A percentile compares a stretch with the other conserved stretches of the same genome.
Evolutionary conservation across 2,888 invertebrate genomes (phyloP).

Genomic region (Aporophyla nigra): DNA sequence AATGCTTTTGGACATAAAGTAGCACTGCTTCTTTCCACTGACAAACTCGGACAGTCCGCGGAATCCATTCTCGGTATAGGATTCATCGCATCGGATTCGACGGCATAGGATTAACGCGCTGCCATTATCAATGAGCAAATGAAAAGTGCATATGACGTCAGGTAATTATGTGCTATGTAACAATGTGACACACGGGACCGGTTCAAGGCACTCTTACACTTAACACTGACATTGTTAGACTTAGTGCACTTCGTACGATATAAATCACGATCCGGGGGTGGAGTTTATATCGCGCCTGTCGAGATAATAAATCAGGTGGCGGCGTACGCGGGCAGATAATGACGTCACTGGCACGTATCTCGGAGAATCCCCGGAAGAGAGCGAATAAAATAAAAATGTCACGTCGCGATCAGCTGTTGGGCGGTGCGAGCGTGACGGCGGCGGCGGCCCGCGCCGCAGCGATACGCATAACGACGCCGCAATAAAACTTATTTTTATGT

Average conservation of each 20-base stretch:
- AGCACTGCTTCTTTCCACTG: conserved; percentile 13
- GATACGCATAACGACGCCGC: conserved; percentile 91
- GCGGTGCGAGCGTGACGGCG: conserved; percentile 84
- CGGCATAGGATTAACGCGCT: conserved; percentile 24
- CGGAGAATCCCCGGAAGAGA: conserved; percentile 90
- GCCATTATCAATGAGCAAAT: conserved; percentile 61
- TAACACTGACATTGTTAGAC: conserved; percentile 79
- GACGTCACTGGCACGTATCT: conserved; percentile 90
- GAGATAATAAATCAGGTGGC: conserved; percentile 88
- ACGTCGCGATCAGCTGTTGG: conserved; percentile 91
- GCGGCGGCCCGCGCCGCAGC: conserved; percentile 80
- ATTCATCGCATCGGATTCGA: conserved; percentile 16
- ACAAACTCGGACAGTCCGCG: conserved; percentile 5
- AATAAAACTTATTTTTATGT: conserved; percentile 91
- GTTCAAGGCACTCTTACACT: conserved; percentile 71
- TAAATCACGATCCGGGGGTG: conserved; percentile 82
- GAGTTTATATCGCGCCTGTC: conserved; percentile 79
- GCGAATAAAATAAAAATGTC: conserved; percentile 91
- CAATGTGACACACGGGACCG: conserved; percentile 17
- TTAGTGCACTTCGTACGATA: conserved; percentile 64
- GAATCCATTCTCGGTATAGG: conserved; percentile 20
- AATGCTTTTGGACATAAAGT: neutral
- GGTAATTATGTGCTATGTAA: conserved; percentile 54
- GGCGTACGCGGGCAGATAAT: conserved; percentile 85
- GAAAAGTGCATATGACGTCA: conserved; percentile 67